Evolutionary conservation across 2,888 invertebrate species (phyloP), one percentile per base, ranked within the genome.

Genomic region (Yponomeuta sedellus): DNA sequence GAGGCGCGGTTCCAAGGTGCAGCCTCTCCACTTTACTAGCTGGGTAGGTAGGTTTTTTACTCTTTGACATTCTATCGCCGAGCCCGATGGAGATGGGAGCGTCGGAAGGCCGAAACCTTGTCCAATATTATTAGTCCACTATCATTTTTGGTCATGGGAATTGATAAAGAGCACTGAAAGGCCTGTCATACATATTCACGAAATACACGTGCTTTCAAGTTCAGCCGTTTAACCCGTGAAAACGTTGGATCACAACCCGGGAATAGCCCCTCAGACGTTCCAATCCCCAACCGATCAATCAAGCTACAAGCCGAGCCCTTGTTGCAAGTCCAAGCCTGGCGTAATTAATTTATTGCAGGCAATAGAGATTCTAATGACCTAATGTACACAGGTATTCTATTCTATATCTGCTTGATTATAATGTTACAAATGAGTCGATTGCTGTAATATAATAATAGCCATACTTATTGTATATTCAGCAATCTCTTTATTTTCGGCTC

Each of bases 1-100:
- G 62, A 39, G 62, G 62, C 34, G 62, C 62, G 44, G 44, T 52
- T 52, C 44, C 44, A 52, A 52, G 44, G 44, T 52, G 44, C 44
- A 52, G 44, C 44, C 44, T 52, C 44, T 52, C 16, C 44, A 52
- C 44, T 52, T 52, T 52, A 52, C 12, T 52, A 52, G 34, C 16
- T 16, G 44, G 44, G 44, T 52, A 52, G 44, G 44, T 16, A 16
- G 44, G 44, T 12, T 52, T 16, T 52, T 52, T 52, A 52, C 44
- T 52, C 16, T 52, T 52, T 52, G 44, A 12, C 44, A 16, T 52
- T 16, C 44, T 52, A 52, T 52, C 44, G 44, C 16, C 44, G 4
- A 16, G 16, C 16, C 44, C 16, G 44, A 16, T 52, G 44, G 44
- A 16, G 44, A 12, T 52, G 44, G 44, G 44, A 52, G 44, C 44